Base-by-base conservation (phyloP, 2,888 invertebrate species). In the Morinoia aosen region DNA sequence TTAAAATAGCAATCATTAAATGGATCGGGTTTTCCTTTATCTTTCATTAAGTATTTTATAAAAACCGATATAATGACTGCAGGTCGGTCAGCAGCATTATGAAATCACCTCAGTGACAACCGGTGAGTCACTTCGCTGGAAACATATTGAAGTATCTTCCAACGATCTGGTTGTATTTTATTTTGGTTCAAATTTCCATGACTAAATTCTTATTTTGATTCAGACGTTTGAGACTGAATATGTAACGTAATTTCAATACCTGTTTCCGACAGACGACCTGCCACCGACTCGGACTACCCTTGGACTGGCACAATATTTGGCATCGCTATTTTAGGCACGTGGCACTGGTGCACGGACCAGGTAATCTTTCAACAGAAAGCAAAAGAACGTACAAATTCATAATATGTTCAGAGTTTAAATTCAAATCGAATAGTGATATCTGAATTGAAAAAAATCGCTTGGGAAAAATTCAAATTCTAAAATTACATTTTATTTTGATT, bases 301-400 rank as follows among this genome's bases (percentile, higher is more conserved):
- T 97, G 97, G 97, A 97, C 97, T 0, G 97, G 97, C 33, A 97
- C 97, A 96, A 96, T 97, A 40, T 97, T 97, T 95, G 97, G 97
- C n/a, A 96, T 97, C 40, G 97, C 97, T n/a, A 97, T 97, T 58
- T 97, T 97, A 12, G 97, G 97, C n/a, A 97, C 97, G 61, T 97
- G 97, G 97, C 97, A 97, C 96, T 97, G 97, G 97, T 97, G 97
- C 96, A 97, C 97, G 0, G 97, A 97, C 96, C 97, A 97, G 97
- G 97, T 97, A 95, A 95, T 91, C 61, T 64, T 64, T 64, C 1
- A 33, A 25, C 11, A 88, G 4, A 88, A 14, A n/a, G 25, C 33
- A 88, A 88, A 88, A 39, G 12, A n/a, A 14, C 11, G 11, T 88
- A 2, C 88, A 33, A 88, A 5, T 88, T 19, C 88, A 39, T 88